phyloP scores from a whole-genome alignment of 37 sponge, comb jelly and placozoan species.

The Chondrilla cf. caribensis region DNA sequence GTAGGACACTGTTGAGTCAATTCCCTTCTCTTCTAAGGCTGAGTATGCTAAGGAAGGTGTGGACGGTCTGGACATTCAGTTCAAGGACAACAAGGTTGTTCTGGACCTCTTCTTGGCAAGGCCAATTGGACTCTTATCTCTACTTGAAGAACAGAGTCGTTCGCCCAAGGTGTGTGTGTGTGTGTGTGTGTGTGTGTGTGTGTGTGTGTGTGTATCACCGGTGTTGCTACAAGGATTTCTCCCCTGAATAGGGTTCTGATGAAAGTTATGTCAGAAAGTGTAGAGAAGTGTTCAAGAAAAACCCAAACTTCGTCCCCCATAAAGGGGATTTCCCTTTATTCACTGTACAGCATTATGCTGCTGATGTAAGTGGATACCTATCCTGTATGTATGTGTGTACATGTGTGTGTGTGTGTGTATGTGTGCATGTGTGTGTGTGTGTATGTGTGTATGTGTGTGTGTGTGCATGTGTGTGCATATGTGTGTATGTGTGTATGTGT shows the following conservation, averaged over 20 bases:
- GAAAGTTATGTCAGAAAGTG: conserved; percentile 53
- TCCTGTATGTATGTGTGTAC: too few species aligned
- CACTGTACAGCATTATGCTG: conserved; percentile 77
- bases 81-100: conserved; percentile 62
- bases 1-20: too few species aligned
- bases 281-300: conserved; percentile 43
- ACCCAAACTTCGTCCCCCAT: conserved; percentile 46
- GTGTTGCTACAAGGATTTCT: too few species aligned
- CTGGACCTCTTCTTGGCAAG: conserved; percentile 61
- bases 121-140: conserved; percentile 72
- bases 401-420: neutral
- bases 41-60: conserved; percentile 74
- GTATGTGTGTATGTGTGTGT: neutral
- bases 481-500: too few species aligned
- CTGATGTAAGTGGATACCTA: conserved; percentile 60
- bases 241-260: conserved; percentile 67
- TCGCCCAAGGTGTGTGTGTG: conserved; percentile 48
- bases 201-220: neutral
- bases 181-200: neutral
- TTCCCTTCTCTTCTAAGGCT: too few species aligned
- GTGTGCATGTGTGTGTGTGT: neutral
- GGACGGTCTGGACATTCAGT: conserved; percentile 54
- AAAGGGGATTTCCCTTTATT: conserved; percentile 49
- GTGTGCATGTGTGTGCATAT: too few species aligned
- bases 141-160: conserved; percentile 76